These are phyloP conservation scores for Trinectes maculatus DNA, from an alignment of 2,113 vertebrate species.

Conservation along the genomic window DNA sequence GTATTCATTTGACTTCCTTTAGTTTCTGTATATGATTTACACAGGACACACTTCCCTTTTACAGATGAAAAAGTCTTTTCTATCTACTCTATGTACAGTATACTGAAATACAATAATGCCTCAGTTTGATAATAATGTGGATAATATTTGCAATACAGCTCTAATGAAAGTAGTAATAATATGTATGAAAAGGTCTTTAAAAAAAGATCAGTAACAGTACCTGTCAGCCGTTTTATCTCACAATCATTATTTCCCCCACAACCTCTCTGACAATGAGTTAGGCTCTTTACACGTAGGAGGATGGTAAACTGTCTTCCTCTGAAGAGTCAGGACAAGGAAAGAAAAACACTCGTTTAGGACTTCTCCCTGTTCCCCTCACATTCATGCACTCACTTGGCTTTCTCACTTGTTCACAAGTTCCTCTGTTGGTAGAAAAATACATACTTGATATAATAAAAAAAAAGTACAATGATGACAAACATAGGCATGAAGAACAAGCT, in stretches of 20 bases:
- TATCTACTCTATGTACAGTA: constrained; percentile 80
- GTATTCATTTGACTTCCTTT: constrained; percentile 64
- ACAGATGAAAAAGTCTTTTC: constrained; percentile 70
- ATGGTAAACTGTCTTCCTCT: constrained; percentile 46
- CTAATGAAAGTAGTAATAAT: constrained; percentile 77
- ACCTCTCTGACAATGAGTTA: constrained; percentile 24
- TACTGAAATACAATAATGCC: constrained; percentile 79
- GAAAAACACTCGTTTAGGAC: constrained; percentile 20
- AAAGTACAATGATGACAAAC: constrained; percentile 75
- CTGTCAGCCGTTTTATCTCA: constrained; percentile 76
- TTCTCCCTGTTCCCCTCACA: constrained; percentile 59
- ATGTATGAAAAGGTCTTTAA: constrained; percentile 77
- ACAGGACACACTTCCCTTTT: constrained; percentile 79
- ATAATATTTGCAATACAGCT: constrained; percentile 79
- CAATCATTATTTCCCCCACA: constrained; percentile 57
- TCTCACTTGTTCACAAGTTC: constrained; percentile 57
- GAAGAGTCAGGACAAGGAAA: constrained; percentile 24
- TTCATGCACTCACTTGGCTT: constrained; percentile 61
- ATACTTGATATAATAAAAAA: constrained; percentile 76
- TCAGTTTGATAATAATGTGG: constrained; percentile 73
- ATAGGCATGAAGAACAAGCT: constrained; percentile 67
- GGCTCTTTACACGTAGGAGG: constrained; percentile 31
- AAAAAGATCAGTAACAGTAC: constrained; percentile 80
- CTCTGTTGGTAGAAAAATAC: constrained; percentile 83
- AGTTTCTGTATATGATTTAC: constrained; percentile 68